phyloP scores from a whole-genome alignment of 2,113 vertebrate species.

The Gallinago media region DNA sequence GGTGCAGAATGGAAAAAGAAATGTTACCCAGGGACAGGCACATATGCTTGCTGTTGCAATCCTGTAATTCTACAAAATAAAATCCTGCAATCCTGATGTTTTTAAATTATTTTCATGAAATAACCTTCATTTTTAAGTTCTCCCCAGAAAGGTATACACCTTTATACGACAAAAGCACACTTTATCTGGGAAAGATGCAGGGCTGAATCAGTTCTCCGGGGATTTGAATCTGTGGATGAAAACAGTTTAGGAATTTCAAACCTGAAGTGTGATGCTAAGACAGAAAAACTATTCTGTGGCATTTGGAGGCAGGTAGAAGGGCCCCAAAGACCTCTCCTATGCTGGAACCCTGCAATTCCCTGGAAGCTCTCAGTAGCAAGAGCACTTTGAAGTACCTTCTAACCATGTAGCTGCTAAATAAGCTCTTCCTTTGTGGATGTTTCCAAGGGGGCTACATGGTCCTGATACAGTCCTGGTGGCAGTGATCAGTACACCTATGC shows the following conservation, averaged over 20 bases:
- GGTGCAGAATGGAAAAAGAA: not conserved
- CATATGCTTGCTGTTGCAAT: not conserved
- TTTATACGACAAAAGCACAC: accelerated
- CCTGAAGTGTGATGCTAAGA: not conserved
- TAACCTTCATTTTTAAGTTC: constrained; percentile 2
- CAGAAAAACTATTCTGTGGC: not conserved
- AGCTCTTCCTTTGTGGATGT: accelerated
- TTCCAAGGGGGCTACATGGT: not conserved
- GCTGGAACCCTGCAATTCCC: not conserved
- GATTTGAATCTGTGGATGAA: not conserved
- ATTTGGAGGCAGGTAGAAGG: not conserved
- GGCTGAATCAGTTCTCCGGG: not conserved
- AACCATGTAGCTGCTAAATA: not conserved
- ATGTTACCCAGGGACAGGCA: not conserved
- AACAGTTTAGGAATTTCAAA: not conserved
- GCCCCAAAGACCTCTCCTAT: not conserved
- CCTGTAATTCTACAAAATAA: too few species aligned
- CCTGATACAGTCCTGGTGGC: not conserved
- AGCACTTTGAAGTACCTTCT: not conserved
- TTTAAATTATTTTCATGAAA: not conserved
- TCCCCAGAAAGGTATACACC: not conserved
- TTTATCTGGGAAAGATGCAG: not conserved
- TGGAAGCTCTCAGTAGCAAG: not conserved
- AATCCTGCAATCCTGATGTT: not conserved
- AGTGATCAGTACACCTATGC: not conserved